These are phyloP conservation scores for Spheniscus mendiculus DNA, from an alignment of 2,113 vertebrate species.

Conservation along the genomic window DNA sequence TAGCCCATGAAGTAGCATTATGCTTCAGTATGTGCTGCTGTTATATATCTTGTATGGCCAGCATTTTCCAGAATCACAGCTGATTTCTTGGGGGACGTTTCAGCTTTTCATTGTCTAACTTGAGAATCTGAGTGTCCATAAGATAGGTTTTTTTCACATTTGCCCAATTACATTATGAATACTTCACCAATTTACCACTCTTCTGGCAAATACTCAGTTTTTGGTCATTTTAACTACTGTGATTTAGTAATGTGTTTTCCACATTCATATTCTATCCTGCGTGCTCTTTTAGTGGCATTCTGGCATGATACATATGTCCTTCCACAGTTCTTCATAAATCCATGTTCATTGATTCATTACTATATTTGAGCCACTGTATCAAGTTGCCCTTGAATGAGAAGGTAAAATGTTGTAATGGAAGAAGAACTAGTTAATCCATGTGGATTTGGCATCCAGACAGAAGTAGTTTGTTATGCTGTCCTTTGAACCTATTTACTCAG, in stretches of 20 bases:
- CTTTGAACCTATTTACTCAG: conserved; percentile 50
- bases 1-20: background rate
- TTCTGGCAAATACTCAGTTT: background rate
- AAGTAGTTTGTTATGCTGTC: conserved; percentile 41
- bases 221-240: background rate
- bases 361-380: conserved; percentile 12
- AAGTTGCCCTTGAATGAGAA: conserved; percentile 5
- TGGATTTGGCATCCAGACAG: conserved; percentile 26
- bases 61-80: background rate
- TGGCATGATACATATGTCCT: background rate
- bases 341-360: background rate
- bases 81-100: background rate
- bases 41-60: background rate
- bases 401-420: conserved; percentile 28
- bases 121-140: background rate
- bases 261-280: background rate
- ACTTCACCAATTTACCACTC: background rate
- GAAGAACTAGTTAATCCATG: conserved; percentile 13
- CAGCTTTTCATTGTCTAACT: background rate
- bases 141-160: background rate
- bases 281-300: background rate
- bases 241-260: background rate
- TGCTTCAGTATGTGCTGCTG: background rate
- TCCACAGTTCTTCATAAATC: conserved; percentile 5
- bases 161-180: background rate